A percentile compares a stretch with the other conserved stretches of the same genome.
These are phyloP conservation scores for Seira sanloemensis DNA, from an alignment of 2,888 invertebrate species.

Conservation along the genomic window DNA sequence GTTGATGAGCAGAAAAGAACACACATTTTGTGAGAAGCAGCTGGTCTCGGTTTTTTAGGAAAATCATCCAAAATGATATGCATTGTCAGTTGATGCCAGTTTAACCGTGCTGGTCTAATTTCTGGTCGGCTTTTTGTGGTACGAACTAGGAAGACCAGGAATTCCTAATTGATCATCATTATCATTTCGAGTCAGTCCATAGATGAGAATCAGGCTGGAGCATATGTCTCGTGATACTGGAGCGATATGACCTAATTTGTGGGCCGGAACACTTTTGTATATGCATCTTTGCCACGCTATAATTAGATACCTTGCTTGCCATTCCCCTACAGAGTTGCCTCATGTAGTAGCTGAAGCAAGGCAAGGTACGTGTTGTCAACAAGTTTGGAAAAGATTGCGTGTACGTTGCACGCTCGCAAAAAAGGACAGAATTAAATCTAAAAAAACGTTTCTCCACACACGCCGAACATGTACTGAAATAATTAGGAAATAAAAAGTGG, in stretches of 20 bases:
- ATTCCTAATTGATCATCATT: slow-evolving; percentile 16
- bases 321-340: no score
- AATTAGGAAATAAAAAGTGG: not conserved
- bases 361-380: not conserved
- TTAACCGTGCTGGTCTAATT: not conserved
- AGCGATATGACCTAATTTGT: no score
- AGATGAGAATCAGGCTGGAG: not conserved
- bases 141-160: not conserved
- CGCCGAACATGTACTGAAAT: not conserved
- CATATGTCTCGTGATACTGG: not conserved
- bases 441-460: no score
- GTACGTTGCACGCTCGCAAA: not conserved
- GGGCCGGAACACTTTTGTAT: no score
- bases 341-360: no score
- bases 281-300: no score
- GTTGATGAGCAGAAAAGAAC: not conserved
- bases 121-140: not conserved
- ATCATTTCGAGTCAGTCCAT: not conserved
- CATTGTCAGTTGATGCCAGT: not conserved
- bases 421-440: not conserved
- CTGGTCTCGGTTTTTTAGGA: not conserved
- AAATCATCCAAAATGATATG: not conserved
- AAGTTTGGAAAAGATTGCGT: not conserved
- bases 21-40: not conserved
- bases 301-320: not conserved